Evolutionary conservation across 2,797 vertebrate species (phyloP), one percentile per base, ranked within the genome.

Genomic region (Acestrorhynchus altus): DNA sequence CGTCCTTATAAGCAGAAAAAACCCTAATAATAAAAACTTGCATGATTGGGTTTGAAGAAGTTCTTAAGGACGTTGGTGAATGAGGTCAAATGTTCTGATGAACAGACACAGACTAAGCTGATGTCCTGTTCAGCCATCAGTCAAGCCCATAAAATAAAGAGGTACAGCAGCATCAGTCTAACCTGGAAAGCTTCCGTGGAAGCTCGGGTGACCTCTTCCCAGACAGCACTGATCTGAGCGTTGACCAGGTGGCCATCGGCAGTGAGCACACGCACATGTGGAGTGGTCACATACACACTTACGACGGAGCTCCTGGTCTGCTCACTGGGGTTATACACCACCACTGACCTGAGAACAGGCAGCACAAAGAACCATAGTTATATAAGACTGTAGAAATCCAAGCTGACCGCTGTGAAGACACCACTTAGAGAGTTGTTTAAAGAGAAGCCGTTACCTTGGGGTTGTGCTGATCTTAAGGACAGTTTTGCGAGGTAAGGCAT

Each of bases 101-200:
- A 24, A 26, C 52, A 24, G 11, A 24, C 26, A 56, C 5, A 0
- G 20, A 40, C 8, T 4, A 20, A 20, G 16, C 20, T 18, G 31
- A 35, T 35, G 6, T 6, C 31, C 31, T 35, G 31, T 35, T 35
- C 6, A 35, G 6, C 6, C 2, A 6, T 35, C 31, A 65, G 3
- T 65, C 40, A 67, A 51, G 16, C 8, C 12, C 56, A 22, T 35
- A 11, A 44, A n/a, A 15, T 7, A 18, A 56, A n/a, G n/a, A 35
- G 61, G 11, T 49, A 28, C 39, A 10, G 39, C 26, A 51, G 16
- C 59, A 39, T 0, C 18, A 15, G 57, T 49, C 44, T 66, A 90
- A 96, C 97, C 95, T 97, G 94, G 77, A 95, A 98, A 0, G 87
- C 84, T 57, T 94, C 87, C 39, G 88, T 78, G 12, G 94, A 95